Evolutionary conservation across 2,888 invertebrate species (phyloP).

Genomic region (Lasioglossum calceatum): DNA sequence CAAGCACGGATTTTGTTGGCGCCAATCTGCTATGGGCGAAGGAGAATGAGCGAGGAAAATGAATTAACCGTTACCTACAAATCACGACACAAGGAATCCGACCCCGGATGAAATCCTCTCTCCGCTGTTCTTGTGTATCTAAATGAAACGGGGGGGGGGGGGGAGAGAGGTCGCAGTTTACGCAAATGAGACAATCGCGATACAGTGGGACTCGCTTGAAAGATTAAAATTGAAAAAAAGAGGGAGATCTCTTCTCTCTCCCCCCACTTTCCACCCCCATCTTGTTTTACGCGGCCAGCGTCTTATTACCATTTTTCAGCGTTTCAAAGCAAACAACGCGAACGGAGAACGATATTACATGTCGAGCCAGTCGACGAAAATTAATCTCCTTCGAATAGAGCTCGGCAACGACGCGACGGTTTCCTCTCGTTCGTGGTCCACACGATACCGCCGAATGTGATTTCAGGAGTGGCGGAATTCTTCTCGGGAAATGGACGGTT

Average conservation of each 20-base stretch:
- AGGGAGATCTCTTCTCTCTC: background rate
- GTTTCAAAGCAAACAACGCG: background rate
- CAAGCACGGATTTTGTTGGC: constrained; percentile 48
- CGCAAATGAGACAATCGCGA: constrained; percentile 18
- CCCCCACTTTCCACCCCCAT: background rate
- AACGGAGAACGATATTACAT: constrained; percentile 4
- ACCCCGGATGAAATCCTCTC: constrained; percentile 31
- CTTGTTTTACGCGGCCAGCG: constrained; percentile 2
- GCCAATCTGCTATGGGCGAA: constrained; percentile 59
- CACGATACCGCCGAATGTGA: background rate
- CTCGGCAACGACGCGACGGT: background rate
- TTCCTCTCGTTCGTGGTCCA: background rate
- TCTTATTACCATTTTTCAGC: constrained; percentile 3
- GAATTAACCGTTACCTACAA: constrained; percentile 75
- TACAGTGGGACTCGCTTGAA: constrained; percentile 6
- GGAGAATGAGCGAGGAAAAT: constrained; percentile 66
- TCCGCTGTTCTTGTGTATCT: constrained; percentile 17
- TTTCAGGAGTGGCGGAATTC: background rate
- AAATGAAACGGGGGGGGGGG: constrained; percentile 14
- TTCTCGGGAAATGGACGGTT: background rate
- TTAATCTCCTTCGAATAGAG: background rate
- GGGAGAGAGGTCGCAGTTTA: constrained; percentile 13
- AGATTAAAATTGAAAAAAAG: constrained; percentile 3
- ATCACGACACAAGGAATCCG: constrained; percentile 69
- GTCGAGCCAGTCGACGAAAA: background rate